Percentiles rank a stretch among this genome's conserved stretches.
Evolutionary conservation across 1,140 invertebrate genomes (phyloP).

Genomic region (Aphaenogaster rudis): DNA sequence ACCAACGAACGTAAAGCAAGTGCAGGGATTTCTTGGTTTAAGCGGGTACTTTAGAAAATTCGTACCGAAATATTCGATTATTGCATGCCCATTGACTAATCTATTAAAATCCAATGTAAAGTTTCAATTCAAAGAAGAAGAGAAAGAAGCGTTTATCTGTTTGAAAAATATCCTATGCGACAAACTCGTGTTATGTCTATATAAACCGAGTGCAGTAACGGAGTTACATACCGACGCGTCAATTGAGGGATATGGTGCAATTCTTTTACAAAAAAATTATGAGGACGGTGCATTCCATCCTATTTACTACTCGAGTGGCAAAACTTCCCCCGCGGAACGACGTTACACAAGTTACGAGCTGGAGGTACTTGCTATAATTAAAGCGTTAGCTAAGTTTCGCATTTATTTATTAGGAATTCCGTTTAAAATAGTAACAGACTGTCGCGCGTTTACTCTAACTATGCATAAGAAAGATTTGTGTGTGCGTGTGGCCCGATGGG

Average conservation of each 20-base stretch:
- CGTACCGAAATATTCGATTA: not conserved
- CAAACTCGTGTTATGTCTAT: no score
- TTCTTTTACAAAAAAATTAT: not conserved
- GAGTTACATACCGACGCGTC: constrained; percentile 18
- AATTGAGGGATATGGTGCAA: not conserved
- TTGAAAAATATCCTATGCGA: no score
- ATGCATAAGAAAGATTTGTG: no score
- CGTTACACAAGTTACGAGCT: not conserved
- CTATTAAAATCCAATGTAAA: not conserved
- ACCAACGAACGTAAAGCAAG: not conserved
- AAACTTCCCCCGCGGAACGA: not conserved
- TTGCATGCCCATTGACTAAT: constrained; percentile 1
- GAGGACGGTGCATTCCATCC: not conserved
- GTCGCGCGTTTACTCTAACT: no score
- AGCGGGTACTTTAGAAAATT: constrained; percentile 12
- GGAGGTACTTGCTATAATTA: no score
- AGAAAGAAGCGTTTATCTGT: no score
- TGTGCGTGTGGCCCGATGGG: no score
- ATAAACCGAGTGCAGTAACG: not conserved
- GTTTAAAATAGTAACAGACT: no score
- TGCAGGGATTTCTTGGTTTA: not conserved
- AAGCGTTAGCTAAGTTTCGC: no score
- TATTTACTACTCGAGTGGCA: not conserved
- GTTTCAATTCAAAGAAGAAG: no score
- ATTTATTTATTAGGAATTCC: no score